A percentile compares a stretch with the other conserved stretches of the same genome.
Evolutionary conservation across 2,888 invertebrate genomes (phyloP).

Genomic region (Mesochorus sp.): DNA sequence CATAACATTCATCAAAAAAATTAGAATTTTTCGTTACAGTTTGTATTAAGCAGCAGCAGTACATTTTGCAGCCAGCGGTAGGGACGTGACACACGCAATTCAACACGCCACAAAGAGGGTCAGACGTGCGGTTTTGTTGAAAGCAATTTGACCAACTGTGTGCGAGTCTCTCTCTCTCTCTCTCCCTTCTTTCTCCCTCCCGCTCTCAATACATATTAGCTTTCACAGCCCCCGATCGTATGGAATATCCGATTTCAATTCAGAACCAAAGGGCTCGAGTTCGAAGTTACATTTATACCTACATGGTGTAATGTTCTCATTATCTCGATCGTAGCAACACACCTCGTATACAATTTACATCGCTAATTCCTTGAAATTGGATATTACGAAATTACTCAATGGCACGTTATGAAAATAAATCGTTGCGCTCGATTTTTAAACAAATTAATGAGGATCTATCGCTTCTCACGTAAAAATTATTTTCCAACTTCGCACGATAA

Average conservation of each 20-base stretch:
- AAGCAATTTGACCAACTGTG: neutral
- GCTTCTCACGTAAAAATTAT: no score
- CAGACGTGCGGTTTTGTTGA: conserved; percentile 23
- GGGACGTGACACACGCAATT: conserved; percentile 16
- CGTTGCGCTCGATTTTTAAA: neutral
- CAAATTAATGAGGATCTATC: no score
- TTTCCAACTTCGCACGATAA: no score
- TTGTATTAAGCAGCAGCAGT: conserved; percentile 9
- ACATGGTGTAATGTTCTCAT: neutral
- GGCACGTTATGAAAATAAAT: neutral
- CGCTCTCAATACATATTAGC: no score
- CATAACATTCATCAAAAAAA: no score
- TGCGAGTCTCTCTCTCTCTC: neutral
- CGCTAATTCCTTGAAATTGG: neutral
- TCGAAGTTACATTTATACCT: conserved; percentile 4
- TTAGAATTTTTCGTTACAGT: neutral
- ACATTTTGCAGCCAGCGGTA: neutral
- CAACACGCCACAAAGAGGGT: neutral
- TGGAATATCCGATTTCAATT: conserved; percentile 33
- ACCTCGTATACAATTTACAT: neutral
- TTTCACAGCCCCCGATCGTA: neutral
- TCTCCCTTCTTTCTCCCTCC: neutral
- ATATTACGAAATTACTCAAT: neutral
- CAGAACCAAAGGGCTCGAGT: conserved; percentile 16
- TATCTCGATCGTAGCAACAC: neutral